phyloP scores from a whole-genome alignment of 1,140 invertebrate genomes.

The Carposina sasakii region DNA sequence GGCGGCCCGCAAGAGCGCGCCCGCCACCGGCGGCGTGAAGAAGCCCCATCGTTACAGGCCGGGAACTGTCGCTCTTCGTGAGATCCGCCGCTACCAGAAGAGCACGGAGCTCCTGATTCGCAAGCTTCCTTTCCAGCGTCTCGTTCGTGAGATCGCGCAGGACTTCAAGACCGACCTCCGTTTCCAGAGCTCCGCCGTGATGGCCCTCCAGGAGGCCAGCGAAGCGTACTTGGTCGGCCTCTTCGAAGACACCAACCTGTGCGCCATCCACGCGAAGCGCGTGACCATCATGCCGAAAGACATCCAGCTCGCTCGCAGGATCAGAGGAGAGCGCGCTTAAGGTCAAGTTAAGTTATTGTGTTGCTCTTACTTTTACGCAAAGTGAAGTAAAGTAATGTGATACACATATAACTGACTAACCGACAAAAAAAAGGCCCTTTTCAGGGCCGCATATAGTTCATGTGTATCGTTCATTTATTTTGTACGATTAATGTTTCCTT shows the following conservation, averaged over 20 bases:
- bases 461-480: no score
- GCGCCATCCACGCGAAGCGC: slow-evolving; percentile 91
- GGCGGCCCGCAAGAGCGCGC: slow-evolving; percentile 78
- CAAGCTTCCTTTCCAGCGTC: slow-evolving; percentile 89
- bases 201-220: slow-evolving; percentile 72
- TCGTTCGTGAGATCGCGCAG: slow-evolving; percentile 89
- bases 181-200: slow-evolving; percentile 86
- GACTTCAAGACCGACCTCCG: slow-evolving; percentile 87
- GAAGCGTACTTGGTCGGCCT: slow-evolving; percentile 87
- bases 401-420: no score
- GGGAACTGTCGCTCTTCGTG: slow-evolving; percentile 87
- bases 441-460: neutral
- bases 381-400: no score
- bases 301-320: slow-evolving; percentile 87
- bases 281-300: slow-evolving; percentile 96
- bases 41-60: slow-evolving; percentile 86
- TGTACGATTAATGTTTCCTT: no score
- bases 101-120: slow-evolving; percentile 88
- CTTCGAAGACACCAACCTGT: slow-evolving; percentile 82
- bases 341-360: no score
- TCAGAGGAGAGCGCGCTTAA: slow-evolving; percentile 83
- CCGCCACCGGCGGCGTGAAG: slow-evolving; percentile 89
- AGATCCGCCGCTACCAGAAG: slow-evolving; percentile 87
- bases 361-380: no score
- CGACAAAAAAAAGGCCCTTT: neutral